These are phyloP conservation scores for Ceratosolen solmsi DNA, from an alignment of 1,140 invertebrate species.

Conservation along the genomic window DNA sequence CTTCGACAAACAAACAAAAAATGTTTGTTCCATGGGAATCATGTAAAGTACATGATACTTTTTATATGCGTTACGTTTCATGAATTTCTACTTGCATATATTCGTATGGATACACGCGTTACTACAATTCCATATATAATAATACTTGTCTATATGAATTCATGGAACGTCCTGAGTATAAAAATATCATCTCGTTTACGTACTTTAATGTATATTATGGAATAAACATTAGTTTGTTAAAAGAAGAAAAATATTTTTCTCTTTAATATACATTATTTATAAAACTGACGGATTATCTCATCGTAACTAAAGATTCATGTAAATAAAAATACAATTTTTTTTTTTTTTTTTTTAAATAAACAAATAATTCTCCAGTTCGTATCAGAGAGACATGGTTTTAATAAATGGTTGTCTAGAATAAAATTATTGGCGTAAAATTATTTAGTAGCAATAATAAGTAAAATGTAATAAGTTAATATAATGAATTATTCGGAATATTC, in stretches of 20 bases:
- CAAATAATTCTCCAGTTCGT: too few species aligned
- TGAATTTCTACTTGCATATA: slow-evolving; percentile 30
- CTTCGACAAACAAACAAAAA: slow-evolving; percentile 31
- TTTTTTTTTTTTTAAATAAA: too few species aligned
- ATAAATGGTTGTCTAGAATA: too few species aligned
- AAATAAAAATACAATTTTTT: too few species aligned
- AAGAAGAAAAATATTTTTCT: neutral
- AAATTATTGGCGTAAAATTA: too few species aligned
- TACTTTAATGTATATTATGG: slow-evolving; percentile 28
- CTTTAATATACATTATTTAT: too few species aligned
- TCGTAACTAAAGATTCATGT: too few species aligned
- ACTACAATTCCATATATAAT: slow-evolving; percentile 30
- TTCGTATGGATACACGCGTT: neutral
- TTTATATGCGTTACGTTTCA: slow-evolving; percentile 25
- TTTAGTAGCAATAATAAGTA: too few species aligned
- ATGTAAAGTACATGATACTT: slow-evolving; percentile 28
- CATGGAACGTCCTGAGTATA: slow-evolving; percentile 37
- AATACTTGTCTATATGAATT: slow-evolving; percentile 34
- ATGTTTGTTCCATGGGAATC: slow-evolving; percentile 13
- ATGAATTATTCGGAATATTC: too few species aligned
- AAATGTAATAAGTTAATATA: too few species aligned
- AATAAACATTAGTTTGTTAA: slow-evolving; percentile 17
- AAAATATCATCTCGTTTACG: slow-evolving; percentile 28
- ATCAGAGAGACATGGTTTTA: too few species aligned
- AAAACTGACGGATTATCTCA: too few species aligned